Base-by-base conservation (phyloP, 2,888 invertebrate genomes). In the Drosophila maculinotata region DNA sequence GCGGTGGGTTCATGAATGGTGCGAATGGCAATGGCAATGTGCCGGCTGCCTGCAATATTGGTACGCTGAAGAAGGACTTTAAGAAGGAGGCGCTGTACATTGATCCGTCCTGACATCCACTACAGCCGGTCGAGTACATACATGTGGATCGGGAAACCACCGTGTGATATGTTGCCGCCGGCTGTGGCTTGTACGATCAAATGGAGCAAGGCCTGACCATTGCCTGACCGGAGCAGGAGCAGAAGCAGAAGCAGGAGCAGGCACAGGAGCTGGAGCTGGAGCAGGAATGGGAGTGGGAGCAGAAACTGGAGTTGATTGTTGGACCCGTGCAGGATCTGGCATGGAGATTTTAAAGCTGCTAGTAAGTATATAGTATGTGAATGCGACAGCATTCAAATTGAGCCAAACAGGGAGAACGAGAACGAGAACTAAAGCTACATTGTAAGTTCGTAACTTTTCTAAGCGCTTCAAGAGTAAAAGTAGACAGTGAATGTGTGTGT, bases 131-230 rank as follows among this genome's bases (percentile, higher is more conserved):
- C 94, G 97, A 97, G 92, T 97, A 96, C 92, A 97, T 97, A 91
- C 96, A 97, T 92, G 96, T 97, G 93, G 97, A 97, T 93, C 95
- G 97, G 92, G 97, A 97, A 93, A 97, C 97, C 91, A 97, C 97
- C 89, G 97, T 97, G 94, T 96, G 95, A 95, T 91, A 91, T 92
- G 92, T 90, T 89, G 87, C 89, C 70, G 76, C 81, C 84, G 88
- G 87, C 79, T 87, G 70, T 83, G 77, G 80, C 66, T 56, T 60
- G 30, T 79, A 69, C 42, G 59, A 83, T 58, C 74, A 84, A 54
- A 70, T 79, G 68, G 82, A 79, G 71, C 75, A 67, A 48, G 75
- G 64, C 49, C 60, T 74, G 20, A 67, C 31, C 49, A 44, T 71
- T 63, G 85, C 76, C 69, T 80, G 79, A 82, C 76, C 53, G 45